These are phyloP conservation scores for Sicus ferrugineus DNA, from an alignment of 2,888 invertebrate genomes.

Conservation along the genomic window DNA sequence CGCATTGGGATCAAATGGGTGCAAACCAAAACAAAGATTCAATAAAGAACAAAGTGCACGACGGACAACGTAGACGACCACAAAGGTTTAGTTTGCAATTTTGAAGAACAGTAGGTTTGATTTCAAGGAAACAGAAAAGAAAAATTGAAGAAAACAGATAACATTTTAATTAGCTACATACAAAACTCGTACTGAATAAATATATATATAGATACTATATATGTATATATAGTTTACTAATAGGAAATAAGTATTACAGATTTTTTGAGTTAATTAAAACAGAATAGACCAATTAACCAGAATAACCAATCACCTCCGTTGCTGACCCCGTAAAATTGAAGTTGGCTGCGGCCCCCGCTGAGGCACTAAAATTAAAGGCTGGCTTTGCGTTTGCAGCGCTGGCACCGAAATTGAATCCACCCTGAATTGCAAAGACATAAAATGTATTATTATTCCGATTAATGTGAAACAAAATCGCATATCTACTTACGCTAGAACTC, in stretches of 20 bases:
- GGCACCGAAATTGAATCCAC: conserved; percentile 44
- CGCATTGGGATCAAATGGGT: conserved; percentile 37
- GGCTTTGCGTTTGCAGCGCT: conserved; percentile 43
- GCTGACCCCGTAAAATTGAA: conserved; percentile 57
- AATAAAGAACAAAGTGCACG: conserved; percentile 28
- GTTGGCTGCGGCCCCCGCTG: conserved; percentile 44
- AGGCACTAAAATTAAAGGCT: conserved; percentile 55
- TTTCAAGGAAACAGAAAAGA: conserved; percentile 19
- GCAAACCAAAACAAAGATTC: conserved; percentile 28
- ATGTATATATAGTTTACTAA: neutral
- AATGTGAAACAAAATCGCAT: neutral
- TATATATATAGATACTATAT: neutral
- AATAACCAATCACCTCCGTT: too few species aligned
- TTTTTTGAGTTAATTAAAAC: neutral
- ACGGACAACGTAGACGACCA: conserved; percentile 25
- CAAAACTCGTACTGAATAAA: neutral
- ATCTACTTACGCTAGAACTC: conserved; percentile 11
- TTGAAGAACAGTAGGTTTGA: neutral
- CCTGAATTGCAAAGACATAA: conserved; percentile 32
- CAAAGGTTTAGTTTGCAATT: conserved; percentile 18
- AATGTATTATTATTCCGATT: neutral
- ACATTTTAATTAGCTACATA: conserved; percentile 23
- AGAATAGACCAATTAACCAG: conserved; percentile 27
- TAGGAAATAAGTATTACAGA: neutral
- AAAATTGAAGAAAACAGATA: conserved; percentile 28